phyloP scores from a whole-genome alignment of 2,888 invertebrate genomes.

The Leptothorax acervorum region DNA sequence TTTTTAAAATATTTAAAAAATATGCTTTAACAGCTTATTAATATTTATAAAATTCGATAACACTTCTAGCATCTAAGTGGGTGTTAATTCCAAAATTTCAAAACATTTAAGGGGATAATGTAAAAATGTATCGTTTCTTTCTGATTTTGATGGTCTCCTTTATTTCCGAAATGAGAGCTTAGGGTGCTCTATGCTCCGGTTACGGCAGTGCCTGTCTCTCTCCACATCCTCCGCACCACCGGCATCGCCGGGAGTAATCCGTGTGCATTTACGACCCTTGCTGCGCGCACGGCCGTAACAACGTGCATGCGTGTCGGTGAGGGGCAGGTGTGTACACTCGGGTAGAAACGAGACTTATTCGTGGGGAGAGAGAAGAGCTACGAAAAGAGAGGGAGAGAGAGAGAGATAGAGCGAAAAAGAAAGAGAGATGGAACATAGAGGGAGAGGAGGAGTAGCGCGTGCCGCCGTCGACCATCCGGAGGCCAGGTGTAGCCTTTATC shows the following conservation, averaged over 20 bases:
- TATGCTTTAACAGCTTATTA: neutral
- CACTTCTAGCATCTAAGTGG: neutral
- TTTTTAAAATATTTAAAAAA: neutral
- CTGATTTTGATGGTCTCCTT: neutral
- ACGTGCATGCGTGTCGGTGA: constrained; percentile 75
- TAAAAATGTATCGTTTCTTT: neutral
- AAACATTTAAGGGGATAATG: neutral
- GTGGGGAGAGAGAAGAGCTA: constrained; percentile 52
- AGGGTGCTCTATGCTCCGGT: constrained; percentile 29
- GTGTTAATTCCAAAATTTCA: neutral
- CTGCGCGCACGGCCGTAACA: constrained; percentile 72
- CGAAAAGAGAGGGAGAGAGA: constrained; percentile 58
- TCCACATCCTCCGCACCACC: constrained; percentile 68
- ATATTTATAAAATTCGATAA: neutral
- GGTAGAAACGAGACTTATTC: constrained; percentile 73
- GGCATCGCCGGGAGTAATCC: constrained; percentile 78
- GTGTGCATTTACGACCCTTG: constrained; percentile 82
- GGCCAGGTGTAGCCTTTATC: constrained; percentile 84
- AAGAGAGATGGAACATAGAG: constrained; percentile 55
- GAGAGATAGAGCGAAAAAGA: constrained; percentile 56
- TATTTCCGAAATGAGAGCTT: neutral
- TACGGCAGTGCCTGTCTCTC: constrained; percentile 58
- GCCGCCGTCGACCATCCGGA: constrained; percentile 83
- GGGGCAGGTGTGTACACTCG: constrained; percentile 79
- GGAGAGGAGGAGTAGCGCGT: constrained; percentile 75